Evolutionary conservation across 2,888 invertebrate species (phyloP), one percentile per base, ranked within the genome.

Genomic region (Crossocerus cetratus): DNA sequence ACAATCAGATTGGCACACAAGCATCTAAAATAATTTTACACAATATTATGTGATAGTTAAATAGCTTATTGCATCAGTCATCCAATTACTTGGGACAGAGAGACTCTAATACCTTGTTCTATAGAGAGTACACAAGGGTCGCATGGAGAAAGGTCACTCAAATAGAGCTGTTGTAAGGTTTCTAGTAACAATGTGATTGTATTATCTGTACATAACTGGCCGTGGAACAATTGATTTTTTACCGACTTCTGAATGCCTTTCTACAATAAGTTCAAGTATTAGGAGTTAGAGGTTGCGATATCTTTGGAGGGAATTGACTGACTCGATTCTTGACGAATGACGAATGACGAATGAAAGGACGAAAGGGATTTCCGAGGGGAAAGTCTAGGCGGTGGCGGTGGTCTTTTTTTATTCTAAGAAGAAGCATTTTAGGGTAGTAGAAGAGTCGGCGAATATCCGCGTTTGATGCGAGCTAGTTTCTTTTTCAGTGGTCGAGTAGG

Each of bases 151-250:
- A 32, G 32, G 32, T 32, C 32, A 32, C 49, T 49, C 14, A 49
- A 49, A 49, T 49, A 49, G 16, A 16, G 14, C 11, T 56, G 57
- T 23, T 54, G 23, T 86, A 86, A 77, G 88, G 87, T 81, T 88
- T 87, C 88, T 71, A 71, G 23, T 54, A 22, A 61, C 74, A 66
- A 68, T 79, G 77, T 83, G 83, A 76, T 58, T 65, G 78, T 68
- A 74, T 82, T 85, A 82, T 68, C 78, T 69, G n/a, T n/a, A 64
- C 74, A 75, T 64, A 65, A 81, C 74, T 80, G 84, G 79, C 87
- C 85, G 64, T 86, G 84, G 82, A 82, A 58, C 65, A 83, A 87
- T 87, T 80, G 88, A 87, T 87, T 76, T 69, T 44, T 55, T 56
- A 67, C n/a, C n/a, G n/a, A n/a, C 63, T 45, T 53, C 71, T 61